These are phyloP conservation scores for Liposcelis brunnea DNA, from an alignment of 2,888 invertebrate genomes.

Conservation along the genomic window DNA sequence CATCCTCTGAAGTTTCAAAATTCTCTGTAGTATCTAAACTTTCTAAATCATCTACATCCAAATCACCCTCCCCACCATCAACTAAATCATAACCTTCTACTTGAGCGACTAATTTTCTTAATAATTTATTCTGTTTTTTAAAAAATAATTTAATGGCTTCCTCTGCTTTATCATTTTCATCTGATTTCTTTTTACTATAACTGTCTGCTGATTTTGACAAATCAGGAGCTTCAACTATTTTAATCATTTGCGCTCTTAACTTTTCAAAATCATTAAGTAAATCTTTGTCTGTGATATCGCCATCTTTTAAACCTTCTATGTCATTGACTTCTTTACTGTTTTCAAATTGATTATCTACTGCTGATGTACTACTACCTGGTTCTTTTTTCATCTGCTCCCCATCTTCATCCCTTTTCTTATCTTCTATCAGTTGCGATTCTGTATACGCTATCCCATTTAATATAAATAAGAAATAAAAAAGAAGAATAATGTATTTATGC, in stretches of 20 bases:
- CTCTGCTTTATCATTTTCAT: slow-evolving; percentile 13
- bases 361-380: slow-evolving; percentile 20
- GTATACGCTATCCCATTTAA: not conserved
- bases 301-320: slow-evolving; percentile 9
- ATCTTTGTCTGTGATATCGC: not conserved
- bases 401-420: slow-evolving; percentile 23
- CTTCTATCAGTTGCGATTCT: slow-evolving; percentile 11
- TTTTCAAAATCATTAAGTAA: not conserved
- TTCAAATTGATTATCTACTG: slow-evolving; percentile 20
- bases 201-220: slow-evolving; percentile 25
- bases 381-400: slow-evolving; percentile 21
- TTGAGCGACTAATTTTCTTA: slow-evolving; percentile 12
- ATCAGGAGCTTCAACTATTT: slow-evolving; percentile 24
- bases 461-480: slow-evolving; percentile 9
- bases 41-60: slow-evolving; percentile 22
- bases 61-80: slow-evolving; percentile 24
- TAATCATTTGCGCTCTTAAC: slow-evolving; percentile 9
- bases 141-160: slow-evolving; percentile 10
- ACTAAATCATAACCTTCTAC: slow-evolving; percentile 25
- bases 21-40: slow-evolving; percentile 23
- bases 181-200: slow-evolving; percentile 12
- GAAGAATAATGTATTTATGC: slow-evolving; percentile 10
- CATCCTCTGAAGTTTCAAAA: slow-evolving; percentile 30
- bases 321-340: slow-evolving; percentile 19
- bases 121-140: slow-evolving; percentile 11